Evolutionary conservation across 2,113 vertebrate species (phyloP), one percentile per base, ranked within the genome.

Genomic region (Tyrannus savana): DNA sequence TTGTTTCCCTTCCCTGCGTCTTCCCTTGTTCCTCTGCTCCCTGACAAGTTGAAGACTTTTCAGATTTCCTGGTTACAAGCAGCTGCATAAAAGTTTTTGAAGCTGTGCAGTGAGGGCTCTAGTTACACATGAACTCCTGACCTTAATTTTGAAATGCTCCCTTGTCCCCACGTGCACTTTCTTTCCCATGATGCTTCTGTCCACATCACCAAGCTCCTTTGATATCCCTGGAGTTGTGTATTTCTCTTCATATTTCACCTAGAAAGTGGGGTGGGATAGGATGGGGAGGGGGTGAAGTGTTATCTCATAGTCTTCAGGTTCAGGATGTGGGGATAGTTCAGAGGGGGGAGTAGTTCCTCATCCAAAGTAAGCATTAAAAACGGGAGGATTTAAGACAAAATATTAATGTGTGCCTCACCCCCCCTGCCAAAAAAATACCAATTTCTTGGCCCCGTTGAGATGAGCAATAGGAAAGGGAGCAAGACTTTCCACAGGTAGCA

Each of bases 221-320:
- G 81, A 35, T 66, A 33, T 95, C 72, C 83, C 79, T 67, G 78
- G 85, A 85, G 79, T 92, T 88, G 94, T 96, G 86, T 96, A 60
- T 96, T 96, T 93, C 78, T 90, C 58, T 83, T 95, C 79, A 69
- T 90, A 7, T 89, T 97, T 95, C 79, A 84, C 74, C 56, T 92
- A 82, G 69, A 28, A 63, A 1, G 15, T 69, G 56, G 76, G 73
- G 85, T 84, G 55, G 79, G 94, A 19, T 84, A 79, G 42, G n/a
- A 17, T 59, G 68, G 82, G 88, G 52, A 84, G 87, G 93, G 93
- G 47, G 28, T 5, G 11, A 77, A 91, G 28, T 89, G 84, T 95
- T 89, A 92, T 96, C 92, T 97, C 78, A 18, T 90, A 92, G 90
- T 95, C 93, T 98, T 98, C 97, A 97, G 97, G 94, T 95, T 97